These are phyloP conservation scores for Ferdinandea cuprea DNA, from an alignment of 2,888 invertebrate species.

Conservation along the genomic window DNA sequence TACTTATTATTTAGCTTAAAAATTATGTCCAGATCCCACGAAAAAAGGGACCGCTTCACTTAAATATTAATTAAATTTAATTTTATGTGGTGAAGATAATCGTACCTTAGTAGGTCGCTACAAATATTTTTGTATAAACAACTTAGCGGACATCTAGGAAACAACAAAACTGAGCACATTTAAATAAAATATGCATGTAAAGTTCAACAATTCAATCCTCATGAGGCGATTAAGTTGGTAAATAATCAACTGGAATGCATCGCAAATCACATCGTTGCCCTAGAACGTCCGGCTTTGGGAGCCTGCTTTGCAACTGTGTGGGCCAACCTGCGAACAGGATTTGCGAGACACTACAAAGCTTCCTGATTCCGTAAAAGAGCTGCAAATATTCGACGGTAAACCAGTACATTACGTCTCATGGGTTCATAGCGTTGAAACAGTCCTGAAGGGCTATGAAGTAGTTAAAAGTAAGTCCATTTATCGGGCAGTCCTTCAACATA, in stretches of 20 bases:
- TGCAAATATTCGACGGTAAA: neutral
- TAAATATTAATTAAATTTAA: too few species aligned
- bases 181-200: too few species aligned
- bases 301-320: neutral
- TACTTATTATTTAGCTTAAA: too few species aligned
- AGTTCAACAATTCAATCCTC: neutral
- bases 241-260: neutral
- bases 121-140: too few species aligned
- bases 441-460: neutral
- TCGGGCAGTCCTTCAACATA: neutral
- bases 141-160: slow-evolving; percentile 16
- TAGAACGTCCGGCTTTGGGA: neutral
- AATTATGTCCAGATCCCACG: too few species aligned
- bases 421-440: neutral
- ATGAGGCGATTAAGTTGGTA: neutral
- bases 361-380: slow-evolving; percentile 56
- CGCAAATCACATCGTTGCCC: neutral
- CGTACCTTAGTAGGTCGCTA: too few species aligned
- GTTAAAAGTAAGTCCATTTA: neutral
- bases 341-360: slow-evolving; percentile 19
- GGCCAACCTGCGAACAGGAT: neutral
- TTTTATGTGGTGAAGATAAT: too few species aligned
- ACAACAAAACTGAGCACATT: slow-evolving; percentile 7
- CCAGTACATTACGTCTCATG: neutral
- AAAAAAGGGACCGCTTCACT: too few species aligned